Evolutionary conservation across 64 coral and sea anemone genomes (phyloP).

Genomic region (Orbicella faveolata): DNA sequence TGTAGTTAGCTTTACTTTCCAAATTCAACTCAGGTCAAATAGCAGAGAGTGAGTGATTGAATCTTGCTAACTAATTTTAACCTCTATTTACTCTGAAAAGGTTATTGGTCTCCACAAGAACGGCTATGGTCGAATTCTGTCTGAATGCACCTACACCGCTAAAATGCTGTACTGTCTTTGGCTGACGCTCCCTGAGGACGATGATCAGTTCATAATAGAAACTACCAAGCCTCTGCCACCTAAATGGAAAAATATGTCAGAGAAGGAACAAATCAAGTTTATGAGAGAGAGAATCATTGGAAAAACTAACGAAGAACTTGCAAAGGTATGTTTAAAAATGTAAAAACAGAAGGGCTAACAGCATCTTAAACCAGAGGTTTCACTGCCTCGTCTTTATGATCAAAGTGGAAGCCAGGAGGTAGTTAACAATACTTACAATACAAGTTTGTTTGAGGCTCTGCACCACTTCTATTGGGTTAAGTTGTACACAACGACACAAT

Average conservation of each 20-base stretch:
- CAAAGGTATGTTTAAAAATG: constrained; percentile 15
- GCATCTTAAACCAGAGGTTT: no score
- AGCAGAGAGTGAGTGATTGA: no score
- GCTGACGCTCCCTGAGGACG: constrained; percentile 51
- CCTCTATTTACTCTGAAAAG: background rate
- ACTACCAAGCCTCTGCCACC: constrained; percentile 66
- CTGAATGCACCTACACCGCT: constrained; percentile 78
- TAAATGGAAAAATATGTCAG: background rate
- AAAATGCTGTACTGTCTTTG: constrained; percentile 92
- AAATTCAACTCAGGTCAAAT: no score
- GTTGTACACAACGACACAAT: no score
- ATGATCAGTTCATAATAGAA: constrained; percentile 72
- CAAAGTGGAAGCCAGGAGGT: no score
- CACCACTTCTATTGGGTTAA: no score
- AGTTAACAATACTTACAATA: no score
- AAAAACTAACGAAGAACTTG: constrained; percentile 68
- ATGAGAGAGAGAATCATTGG: constrained; percentile 74
- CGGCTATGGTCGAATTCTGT: constrained; percentile 84
- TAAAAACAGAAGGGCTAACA: background rate
- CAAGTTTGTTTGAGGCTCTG: no score
- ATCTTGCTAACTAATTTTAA: no score
- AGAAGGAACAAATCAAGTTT: constrained; percentile 36
- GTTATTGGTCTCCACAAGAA: constrained; percentile 80
- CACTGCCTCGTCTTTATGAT: no score
- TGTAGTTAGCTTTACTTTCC: no score